Evolutionary conservation across 2,113 vertebrate species (phyloP), one percentile per base, ranked within the genome.

Genomic region (Hippolais icterina): DNA sequence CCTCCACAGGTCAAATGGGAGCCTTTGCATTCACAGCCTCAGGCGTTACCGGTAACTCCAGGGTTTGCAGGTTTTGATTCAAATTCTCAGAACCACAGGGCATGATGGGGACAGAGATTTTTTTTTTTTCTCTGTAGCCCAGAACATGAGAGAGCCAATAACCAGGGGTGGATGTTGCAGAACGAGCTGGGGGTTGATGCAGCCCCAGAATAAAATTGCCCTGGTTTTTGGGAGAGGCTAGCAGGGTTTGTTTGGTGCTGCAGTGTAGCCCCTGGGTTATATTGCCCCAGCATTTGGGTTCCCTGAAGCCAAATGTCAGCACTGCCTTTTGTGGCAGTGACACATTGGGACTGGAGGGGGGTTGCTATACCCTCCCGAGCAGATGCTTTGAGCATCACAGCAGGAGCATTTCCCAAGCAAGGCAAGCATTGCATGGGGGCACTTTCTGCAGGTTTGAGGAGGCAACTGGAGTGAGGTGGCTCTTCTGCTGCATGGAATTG

Each of bases 341-440:
- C 60, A 29, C 39, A 1, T 0, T 20, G 54, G 47, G 37, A 8
- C 19, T 14, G 3, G 9, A 28, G 20, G 18, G 11, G 4, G 9
- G 46, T 41, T 60, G 49, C 41, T 80, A 6, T 47, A 16, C 87
- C 44, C 60, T 54, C 41, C 27, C 9, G 35, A 81, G 56, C 39
- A 78, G 42, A 37, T 24, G 54, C 47, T 75, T 53, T 79, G 17
- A 53, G 29, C 2, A 0, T n/a, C n/a, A 1, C 19, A 33, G 78
- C 53, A 21, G 52, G 46, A 39, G 41, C 1, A 0, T 59, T 85
- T 79, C 61, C 76, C 42, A 3, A 42, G 60, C 16, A 10, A 49
- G 54, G 35, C 16, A 4, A 11, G 18, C 2, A 0, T 10, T 6
- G 20, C 53, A 37, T 20, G 1, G 17, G 15, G 81, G 52, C 63